Conservation (phyloP, 1,140 invertebrate species). For the Leptopilina boulardi region DNA sequence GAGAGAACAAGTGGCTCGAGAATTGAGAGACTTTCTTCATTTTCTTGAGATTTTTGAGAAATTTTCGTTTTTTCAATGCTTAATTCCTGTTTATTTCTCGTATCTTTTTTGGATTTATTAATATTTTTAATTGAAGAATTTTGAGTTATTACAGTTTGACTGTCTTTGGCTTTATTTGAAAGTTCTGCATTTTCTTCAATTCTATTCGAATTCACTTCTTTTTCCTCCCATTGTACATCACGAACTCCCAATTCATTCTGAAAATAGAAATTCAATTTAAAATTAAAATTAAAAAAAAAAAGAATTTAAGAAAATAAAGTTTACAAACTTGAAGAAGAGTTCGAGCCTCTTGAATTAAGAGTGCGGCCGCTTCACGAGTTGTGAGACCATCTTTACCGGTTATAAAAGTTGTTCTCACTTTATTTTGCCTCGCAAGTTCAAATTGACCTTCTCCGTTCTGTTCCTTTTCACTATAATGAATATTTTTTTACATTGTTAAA, state of each 20-base stretch:
- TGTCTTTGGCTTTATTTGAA: not conserved
- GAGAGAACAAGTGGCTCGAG: not conserved
- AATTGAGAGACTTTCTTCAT: not conserved
- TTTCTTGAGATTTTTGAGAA: not conserved
- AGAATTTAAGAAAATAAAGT: slow-evolving; percentile 59
- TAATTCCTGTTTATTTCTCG: not conserved
- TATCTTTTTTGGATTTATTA: not conserved
- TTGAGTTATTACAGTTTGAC: slow-evolving; percentile 1
- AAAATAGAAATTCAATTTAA: slow-evolving; percentile 58
- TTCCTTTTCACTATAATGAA: slow-evolving; percentile 78
- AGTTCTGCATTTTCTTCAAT: not conserved
- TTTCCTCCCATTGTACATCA: slow-evolving; percentile 69
- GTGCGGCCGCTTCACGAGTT: slow-evolving; percentile 86
- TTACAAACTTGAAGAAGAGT: slow-evolving; percentile 77
- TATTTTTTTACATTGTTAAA: not conserved
- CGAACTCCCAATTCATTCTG: slow-evolving; percentile 76
- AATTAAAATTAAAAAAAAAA: not conserved
- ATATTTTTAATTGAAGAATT: not conserved
- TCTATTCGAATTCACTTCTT: too few species aligned
- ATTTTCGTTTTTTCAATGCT: not conserved
- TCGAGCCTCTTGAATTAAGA: slow-evolving; percentile 89
- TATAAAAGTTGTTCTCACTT: slow-evolving; percentile 86
- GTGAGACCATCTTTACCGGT: slow-evolving; percentile 89
- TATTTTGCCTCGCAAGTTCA: slow-evolving; percentile 48
- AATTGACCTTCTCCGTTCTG: slow-evolving; percentile 19